Percentiles rank a stretch among this genome's conserved stretches.
phyloP scores from a whole-genome alignment of 2,888 invertebrate species.

The Mesoligia furuncula region DNA sequence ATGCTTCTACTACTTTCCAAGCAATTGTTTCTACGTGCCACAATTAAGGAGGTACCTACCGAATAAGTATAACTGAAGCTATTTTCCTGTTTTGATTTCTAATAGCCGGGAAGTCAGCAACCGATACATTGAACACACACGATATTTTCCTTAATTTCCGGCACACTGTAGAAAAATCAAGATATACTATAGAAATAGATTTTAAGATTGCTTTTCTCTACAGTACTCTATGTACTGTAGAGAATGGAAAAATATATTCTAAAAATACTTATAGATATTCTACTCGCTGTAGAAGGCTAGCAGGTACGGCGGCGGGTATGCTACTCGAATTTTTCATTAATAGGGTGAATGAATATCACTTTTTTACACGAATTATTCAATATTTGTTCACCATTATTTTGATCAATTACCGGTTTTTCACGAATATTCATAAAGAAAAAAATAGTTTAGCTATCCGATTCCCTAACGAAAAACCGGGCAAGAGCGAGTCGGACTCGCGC shows the following conservation, averaged over 20 bases:
- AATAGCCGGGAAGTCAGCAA: constrained; percentile 14
- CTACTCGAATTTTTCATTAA: not conserved
- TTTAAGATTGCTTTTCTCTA: constrained; percentile 2
- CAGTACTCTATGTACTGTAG: not conserved
- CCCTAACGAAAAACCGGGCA: not conserved
- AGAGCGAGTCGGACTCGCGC: too few relatives aligned
- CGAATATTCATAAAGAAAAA: not conserved
- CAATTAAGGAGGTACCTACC: not conserved
- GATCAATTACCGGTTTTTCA: not conserved
- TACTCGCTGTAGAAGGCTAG: not conserved
- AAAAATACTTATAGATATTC: not conserved
- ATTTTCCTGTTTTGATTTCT: constrained; percentile 58
- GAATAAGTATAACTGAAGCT: constrained; percentile 4
- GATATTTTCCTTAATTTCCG: constrained; percentile 48
- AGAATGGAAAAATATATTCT: not conserved
- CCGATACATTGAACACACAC: constrained; percentile 18
- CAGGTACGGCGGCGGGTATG: not conserved
- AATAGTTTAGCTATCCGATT: not conserved
- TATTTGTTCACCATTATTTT: not conserved
- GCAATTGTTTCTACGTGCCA: constrained; percentile 3
- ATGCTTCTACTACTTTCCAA: not conserved
- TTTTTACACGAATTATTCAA: constrained; percentile 7
- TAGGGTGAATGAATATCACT: not conserved
- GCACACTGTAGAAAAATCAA: not conserved
- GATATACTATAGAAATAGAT: not conserved